Conservation (phyloP, 2,888 invertebrate species). For the Tromatobia lineatoria region DNA sequence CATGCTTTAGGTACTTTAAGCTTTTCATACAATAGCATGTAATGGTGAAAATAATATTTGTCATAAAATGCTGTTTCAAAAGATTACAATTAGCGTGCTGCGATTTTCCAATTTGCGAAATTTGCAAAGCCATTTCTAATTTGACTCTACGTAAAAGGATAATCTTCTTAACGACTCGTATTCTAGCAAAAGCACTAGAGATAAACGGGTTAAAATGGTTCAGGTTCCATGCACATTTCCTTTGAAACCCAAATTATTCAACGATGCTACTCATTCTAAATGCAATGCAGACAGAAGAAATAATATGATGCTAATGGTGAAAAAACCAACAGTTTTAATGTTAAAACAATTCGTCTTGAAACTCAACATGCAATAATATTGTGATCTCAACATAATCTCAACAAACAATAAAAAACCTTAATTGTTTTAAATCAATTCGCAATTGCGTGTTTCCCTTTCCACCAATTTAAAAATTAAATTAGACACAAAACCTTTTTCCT, state of each 20-base stretch:
- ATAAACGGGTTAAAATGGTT: not conserved
- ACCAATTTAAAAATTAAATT: too few species aligned
- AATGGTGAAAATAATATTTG: not conserved
- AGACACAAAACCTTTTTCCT: too few species aligned
- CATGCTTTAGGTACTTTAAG: not conserved
- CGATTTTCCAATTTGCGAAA: too few species aligned
- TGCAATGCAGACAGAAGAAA: too few species aligned
- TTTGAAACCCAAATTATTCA: not conserved
- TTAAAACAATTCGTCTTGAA: too few species aligned
- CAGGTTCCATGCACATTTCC: not conserved
- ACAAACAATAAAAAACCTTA: too few species aligned
- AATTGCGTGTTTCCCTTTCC: too few species aligned
- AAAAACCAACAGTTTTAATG: too few species aligned
- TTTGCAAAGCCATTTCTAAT: not conserved
- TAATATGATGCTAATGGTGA: too few species aligned
- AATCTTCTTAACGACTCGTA: constrained; percentile 12
- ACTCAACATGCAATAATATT: too few species aligned
- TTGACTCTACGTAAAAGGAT: not conserved
- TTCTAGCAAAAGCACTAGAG: not conserved
- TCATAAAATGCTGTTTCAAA: not conserved
- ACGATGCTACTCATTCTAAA: not conserved
- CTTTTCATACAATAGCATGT: not conserved
- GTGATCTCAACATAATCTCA: too few species aligned
- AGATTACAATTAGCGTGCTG: not conserved
- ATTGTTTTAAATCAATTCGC: too few species aligned